These are phyloP conservation scores for Portevinia maculata DNA, from an alignment of 2,888 invertebrate species.

Conservation along the genomic window DNA sequence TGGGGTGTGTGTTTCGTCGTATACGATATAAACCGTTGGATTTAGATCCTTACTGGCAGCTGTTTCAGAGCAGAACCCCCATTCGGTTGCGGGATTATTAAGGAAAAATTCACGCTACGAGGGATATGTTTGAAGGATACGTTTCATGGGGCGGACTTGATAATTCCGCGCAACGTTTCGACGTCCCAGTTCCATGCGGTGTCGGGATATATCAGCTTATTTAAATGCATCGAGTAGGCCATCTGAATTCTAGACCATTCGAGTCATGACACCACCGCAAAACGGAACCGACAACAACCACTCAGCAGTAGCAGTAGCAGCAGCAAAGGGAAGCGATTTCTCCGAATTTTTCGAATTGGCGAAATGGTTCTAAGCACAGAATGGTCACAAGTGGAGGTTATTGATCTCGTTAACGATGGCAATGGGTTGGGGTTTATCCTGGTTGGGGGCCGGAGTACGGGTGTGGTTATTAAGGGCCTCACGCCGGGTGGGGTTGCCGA, in stretches of 20 bases:
- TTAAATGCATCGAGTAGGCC: conserved; percentile 65
- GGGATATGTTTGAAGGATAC: too few species aligned
- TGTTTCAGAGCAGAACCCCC: conserved; percentile 33
- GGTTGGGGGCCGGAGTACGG: conserved; percentile 98
- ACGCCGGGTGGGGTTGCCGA: conserved; percentile 98
- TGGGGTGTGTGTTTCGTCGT: conserved; percentile 30
- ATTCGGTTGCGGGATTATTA: conserved; percentile 1
- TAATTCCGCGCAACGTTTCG: conserved; percentile 18
- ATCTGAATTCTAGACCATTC: conserved; percentile 48
- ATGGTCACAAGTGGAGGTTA: conserved; percentile 99
- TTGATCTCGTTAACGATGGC: conserved; percentile 98
- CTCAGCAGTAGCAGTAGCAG: conserved; percentile 71
- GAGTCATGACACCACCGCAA: conserved; percentile 71
- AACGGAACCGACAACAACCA: conserved; percentile 45
- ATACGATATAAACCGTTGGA: conserved; percentile 50
- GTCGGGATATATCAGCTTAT: conserved; percentile 38
- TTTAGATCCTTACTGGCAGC: conserved; percentile 57
- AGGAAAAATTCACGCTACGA: background rate
- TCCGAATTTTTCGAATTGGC: conserved; percentile 47
- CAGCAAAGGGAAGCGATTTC: conserved; percentile 49
- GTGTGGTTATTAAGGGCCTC: conserved; percentile 99
- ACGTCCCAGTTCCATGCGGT: conserved; percentile 53
- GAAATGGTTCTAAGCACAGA: conserved; percentile 96
- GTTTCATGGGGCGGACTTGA: too few species aligned
- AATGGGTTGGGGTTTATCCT: conserved; percentile 99